Evolutionary conservation across 2,888 invertebrate species (phyloP).

Genomic region (Hydropsyche betteni): DNA sequence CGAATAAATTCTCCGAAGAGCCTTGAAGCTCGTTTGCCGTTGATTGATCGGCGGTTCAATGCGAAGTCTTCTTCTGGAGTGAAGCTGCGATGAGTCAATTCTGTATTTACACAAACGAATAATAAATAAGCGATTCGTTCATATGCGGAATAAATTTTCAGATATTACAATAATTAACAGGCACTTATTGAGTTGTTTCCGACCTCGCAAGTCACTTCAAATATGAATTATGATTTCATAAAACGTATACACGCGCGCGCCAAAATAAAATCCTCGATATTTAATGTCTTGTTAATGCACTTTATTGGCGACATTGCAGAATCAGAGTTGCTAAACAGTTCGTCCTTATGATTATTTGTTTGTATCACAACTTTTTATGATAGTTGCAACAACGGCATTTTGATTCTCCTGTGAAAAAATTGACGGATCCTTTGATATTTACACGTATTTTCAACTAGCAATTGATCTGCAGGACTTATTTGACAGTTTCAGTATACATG

Average conservation of each 20-base stretch:
- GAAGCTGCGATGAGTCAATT: conserved; percentile 9
- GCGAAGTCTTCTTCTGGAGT: conserved; percentile 1
- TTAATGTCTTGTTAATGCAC: conserved; percentile 31
- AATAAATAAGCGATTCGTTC: conserved; percentile 15
- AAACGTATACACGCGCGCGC: conserved; percentile 4
- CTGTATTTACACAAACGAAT: neutral
- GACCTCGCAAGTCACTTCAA: conserved; percentile 36
- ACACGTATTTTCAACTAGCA: no score
- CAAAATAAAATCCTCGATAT: conserved; percentile 20
- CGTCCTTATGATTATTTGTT: neutral
- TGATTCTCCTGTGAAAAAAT: no score
- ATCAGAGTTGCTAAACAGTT: conserved; percentile 23
- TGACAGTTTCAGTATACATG: conserved; percentile 11
- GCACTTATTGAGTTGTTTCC: conserved; percentile 24
- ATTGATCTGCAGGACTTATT: neutral
- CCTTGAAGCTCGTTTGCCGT: conserved; percentile 8
- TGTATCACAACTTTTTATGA: neutral
- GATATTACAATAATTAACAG: conserved; percentile 30
- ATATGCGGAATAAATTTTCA: conserved; percentile 25
- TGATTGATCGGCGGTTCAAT: conserved; percentile 8
- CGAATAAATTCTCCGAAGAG: conserved; percentile 21
- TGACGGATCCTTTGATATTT: neutral
- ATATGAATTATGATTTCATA: conserved; percentile 34
- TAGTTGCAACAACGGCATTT: no score
- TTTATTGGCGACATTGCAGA: conserved; percentile 25